Conservation (phyloP, 2,113 vertebrate species). For the Scomber japonicus region DNA sequence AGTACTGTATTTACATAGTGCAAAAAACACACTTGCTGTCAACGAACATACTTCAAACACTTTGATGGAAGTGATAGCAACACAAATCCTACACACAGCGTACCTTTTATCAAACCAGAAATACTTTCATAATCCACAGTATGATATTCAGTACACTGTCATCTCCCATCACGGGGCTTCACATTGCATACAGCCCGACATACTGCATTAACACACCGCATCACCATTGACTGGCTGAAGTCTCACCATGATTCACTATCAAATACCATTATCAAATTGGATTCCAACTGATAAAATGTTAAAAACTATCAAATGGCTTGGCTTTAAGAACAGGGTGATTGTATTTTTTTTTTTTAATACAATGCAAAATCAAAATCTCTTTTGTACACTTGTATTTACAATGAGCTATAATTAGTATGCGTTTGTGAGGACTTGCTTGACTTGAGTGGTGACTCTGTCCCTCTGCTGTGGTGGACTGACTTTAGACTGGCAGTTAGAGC, state of each 20-base stretch:
- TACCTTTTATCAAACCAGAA: constrained; percentile 74
- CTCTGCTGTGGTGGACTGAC: constrained; percentile 9
- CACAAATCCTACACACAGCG: constrained; percentile 59
- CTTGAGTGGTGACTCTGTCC: constrained; percentile 12
- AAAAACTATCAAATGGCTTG: constrained; percentile 73
- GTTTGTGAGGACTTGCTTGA: constrained; percentile 25
- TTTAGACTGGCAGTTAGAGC: not conserved
- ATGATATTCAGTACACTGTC: constrained; percentile 45
- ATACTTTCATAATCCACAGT: constrained; percentile 62
- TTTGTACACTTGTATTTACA: constrained; percentile 78
- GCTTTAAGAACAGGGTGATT: constrained; percentile 71
- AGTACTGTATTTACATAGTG: constrained; percentile 94
- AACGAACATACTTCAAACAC: constrained; percentile 82
- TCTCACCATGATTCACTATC: constrained; percentile 45
- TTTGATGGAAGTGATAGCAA: constrained; percentile 68
- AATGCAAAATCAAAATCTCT: constrained; percentile 56
- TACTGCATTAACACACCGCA: constrained; percentile 40
- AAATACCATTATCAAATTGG: constrained; percentile 56
- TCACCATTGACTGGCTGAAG: constrained; percentile 28
- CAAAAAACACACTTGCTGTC: constrained; percentile 90
- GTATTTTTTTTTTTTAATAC: constrained; percentile 57
- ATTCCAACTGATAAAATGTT: constrained; percentile 65
- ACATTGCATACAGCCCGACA: constrained; percentile 66
- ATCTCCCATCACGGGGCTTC: constrained; percentile 42
- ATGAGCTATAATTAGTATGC: constrained; percentile 31